These are phyloP conservation scores for Physocephala rufipes DNA, from an alignment of 2,888 invertebrate species.

Conservation along the genomic window DNA sequence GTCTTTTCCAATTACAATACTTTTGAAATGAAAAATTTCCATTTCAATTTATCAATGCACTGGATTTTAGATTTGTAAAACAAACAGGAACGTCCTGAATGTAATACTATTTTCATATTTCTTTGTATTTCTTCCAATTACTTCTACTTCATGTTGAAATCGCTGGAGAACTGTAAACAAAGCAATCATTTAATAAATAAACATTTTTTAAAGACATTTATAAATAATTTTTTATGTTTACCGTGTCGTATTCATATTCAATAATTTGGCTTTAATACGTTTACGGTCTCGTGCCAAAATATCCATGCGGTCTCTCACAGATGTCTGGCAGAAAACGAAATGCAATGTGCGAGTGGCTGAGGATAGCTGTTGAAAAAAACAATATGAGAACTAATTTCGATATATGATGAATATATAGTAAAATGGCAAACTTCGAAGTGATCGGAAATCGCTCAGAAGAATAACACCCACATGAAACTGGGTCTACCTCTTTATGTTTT, in stretches of 20 bases:
- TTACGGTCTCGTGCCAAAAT: slow-evolving; percentile 60
- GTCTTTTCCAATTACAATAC: too few species aligned
- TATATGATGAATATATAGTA: neutral
- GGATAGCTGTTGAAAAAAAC: slow-evolving; percentile 49
- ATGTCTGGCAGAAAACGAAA: slow-evolving; percentile 57
- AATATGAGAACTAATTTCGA: slow-evolving; percentile 4
- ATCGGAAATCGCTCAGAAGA: too few species aligned
- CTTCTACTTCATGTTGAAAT: slow-evolving; percentile 34
- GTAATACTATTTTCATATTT: slow-evolving; percentile 6
- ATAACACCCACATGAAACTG: too few species aligned
- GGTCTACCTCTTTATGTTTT: too few species aligned
- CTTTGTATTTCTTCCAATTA: slow-evolving; percentile 23
- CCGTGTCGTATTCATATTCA: slow-evolving; percentile 51
- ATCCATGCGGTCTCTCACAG: slow-evolving; percentile 60
- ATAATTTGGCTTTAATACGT: slow-evolving; percentile 54
- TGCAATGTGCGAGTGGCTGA: slow-evolving; percentile 59
- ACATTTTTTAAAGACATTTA: neutral
- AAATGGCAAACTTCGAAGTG: neutral
- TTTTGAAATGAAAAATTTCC: too few species aligned
- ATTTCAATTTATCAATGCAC: too few species aligned
- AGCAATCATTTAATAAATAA: slow-evolving; percentile 28
- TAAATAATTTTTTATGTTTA: slow-evolving; percentile 19
- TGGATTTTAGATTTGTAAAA: slow-evolving; percentile 18
- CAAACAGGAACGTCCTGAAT: slow-evolving; percentile 5
- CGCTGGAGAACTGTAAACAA: slow-evolving; percentile 42